phyloP scores from a whole-genome alignment of 2,113 vertebrate genomes.

The Micromys minutus region DNA sequence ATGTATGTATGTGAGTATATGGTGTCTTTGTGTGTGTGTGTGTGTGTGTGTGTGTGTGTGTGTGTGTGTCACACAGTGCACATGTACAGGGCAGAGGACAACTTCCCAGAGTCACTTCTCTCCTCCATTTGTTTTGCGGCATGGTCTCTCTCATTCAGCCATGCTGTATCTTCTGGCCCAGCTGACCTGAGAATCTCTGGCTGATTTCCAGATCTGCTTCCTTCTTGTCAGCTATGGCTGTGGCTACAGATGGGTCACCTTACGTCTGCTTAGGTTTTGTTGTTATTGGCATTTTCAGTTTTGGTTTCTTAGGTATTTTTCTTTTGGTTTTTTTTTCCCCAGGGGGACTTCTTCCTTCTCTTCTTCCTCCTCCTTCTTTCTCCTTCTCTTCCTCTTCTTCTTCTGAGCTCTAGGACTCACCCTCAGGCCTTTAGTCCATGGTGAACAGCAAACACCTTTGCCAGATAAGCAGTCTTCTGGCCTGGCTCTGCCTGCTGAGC shows the following conservation, averaged over 20 bases:
- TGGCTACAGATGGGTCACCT: neutral
- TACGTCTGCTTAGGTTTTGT: neutral
- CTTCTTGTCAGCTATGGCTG: neutral
- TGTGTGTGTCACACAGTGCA: neutral
- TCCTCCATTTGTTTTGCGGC: neutral
- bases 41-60: too few relatives aligned
- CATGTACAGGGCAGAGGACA: neutral
- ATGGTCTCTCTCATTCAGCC: neutral
- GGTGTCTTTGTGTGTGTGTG: neutral
- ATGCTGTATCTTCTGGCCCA: neutral
- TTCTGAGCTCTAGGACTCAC: neutral
- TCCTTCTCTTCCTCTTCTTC: neutral
- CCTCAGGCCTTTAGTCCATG: neutral
- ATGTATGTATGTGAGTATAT: too few relatives aligned
- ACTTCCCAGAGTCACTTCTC: neutral
- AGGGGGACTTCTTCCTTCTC: too few relatives aligned
- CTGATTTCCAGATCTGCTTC: neutral
- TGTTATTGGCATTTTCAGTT: too few relatives aligned
- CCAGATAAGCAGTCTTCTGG: neutral
- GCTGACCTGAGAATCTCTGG: neutral
- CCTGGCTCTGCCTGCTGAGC: neutral
- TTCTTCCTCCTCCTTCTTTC: too few relatives aligned
- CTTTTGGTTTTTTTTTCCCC: too few relatives aligned
- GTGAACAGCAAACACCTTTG: neutral
- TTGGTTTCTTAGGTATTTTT: too few relatives aligned